Evolutionary conservation across 2,797 vertebrate genomes (phyloP).

Genomic region (Centroberyx gerrardi): DNA sequence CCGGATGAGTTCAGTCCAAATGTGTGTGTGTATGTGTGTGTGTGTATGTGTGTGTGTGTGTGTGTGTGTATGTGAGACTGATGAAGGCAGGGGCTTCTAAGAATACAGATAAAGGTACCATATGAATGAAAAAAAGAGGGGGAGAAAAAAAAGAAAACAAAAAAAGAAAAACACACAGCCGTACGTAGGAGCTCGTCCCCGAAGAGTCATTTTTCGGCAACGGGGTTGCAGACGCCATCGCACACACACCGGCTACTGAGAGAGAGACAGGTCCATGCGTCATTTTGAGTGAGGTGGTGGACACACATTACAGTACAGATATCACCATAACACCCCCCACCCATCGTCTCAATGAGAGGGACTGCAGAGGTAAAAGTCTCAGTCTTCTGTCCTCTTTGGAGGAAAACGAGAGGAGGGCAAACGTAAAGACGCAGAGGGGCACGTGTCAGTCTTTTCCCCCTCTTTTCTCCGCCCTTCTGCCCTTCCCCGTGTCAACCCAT

Average conservation of each 20-base stretch:
- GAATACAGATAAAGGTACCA: slow-evolving; percentile 51
- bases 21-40: slow-evolving; percentile 2
- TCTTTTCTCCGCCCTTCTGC: slow-evolving; percentile 24
- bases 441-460: slow-evolving; percentile 31
- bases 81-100: slow-evolving; percentile 32
- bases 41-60: background rate
- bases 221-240: slow-evolving; percentile 31
- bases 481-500: slow-evolving; percentile 8
- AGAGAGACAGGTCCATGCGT: slow-evolving; percentile 71
- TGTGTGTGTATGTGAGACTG: slow-evolving; percentile 1
- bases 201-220: slow-evolving; percentile 32
- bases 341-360: slow-evolving; percentile 39
- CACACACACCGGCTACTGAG: slow-evolving; percentile 63
- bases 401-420: slow-evolving; percentile 36
- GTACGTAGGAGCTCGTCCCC: slow-evolving; percentile 50
- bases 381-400: slow-evolving; percentile 58
- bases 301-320: slow-evolving; percentile 75
- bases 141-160: slow-evolving; percentile 30
- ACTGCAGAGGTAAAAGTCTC: slow-evolving; percentile 61
- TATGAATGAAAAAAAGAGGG: slow-evolving; percentile 21
- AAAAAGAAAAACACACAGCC: slow-evolving; percentile 34
- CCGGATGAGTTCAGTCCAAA: slow-evolving; percentile 52
- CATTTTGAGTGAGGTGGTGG: slow-evolving; percentile 65
- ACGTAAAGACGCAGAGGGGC: slow-evolving; percentile 50
- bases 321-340: slow-evolving; percentile 52